Base-by-base conservation (phyloP, 37 sponge, comb jelly and placozoan species). In the Lycopodina hypogea region DNA sequence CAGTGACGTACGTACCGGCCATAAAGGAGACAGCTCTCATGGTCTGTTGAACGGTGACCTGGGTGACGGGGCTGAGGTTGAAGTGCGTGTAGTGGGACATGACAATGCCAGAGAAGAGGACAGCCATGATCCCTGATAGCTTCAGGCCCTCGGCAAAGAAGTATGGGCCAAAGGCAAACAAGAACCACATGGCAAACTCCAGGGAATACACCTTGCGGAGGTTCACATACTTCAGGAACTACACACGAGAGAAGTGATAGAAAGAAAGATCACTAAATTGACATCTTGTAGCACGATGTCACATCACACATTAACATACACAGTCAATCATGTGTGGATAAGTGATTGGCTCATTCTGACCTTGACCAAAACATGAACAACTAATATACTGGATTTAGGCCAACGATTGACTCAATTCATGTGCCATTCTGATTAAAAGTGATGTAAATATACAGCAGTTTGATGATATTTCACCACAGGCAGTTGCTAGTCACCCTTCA, bases 51-150 rank as follows among this genome's bases (percentile, higher is more conserved):
- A 96, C 86, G 17, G 94, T 93, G 73, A 93, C 82, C 74, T 96
- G 97, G 28, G 94, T 91, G 62, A 89, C 87, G 3, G 92, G 87
- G 23, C 94, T 91, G 50, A 96, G 92, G 85, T 93, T 96, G 90
- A 71, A 84, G 82, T 96, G 97, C 24, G 97, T 90, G 78, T 96
- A 96, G 82, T 96, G 97, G 6, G 94, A 88, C 97, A 96, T 96
- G 39, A 93, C 94, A 35, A 96, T 96, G 35, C 97, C 97, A 84
- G 94, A 81, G 74, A 93, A 90, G 42, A 96, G 83, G 28, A 96
- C 84, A 6, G 94, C 87, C 97, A 96, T 96, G 68, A 96, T 96
- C 3, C 95, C 95, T 7, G 96, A 95, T 18, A 96, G 87, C n/a
- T 93, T 74, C 32, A 93, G 81, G 11, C 92, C 86, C 82, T 96